These are phyloP conservation scores for Heliothis subflexa DNA, from an alignment of 1,140 invertebrate species.

Conservation along the genomic window DNA sequence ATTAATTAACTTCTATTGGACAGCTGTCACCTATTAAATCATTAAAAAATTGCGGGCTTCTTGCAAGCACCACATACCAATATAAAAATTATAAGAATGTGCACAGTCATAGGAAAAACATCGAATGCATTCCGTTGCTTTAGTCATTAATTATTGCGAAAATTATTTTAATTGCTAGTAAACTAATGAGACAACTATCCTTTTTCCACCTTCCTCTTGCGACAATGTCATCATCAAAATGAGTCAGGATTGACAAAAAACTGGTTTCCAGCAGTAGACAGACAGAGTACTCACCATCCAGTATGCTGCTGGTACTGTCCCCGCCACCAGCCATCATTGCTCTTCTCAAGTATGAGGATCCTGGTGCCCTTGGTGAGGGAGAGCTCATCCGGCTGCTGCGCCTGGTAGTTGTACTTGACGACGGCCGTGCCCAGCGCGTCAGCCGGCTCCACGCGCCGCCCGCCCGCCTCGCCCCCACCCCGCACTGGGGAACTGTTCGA, in stretches of 20 bases:
- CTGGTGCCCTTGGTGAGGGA: slow-evolving; percentile 96
- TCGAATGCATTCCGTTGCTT: no score
- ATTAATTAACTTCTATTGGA: not conserved
- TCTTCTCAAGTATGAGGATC: slow-evolving; percentile 98
- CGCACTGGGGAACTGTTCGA: slow-evolving; percentile 93
- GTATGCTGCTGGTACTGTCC: slow-evolving; percentile 93
- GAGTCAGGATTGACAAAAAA: not conserved
- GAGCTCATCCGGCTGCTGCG: slow-evolving; percentile 98
- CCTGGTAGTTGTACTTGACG: slow-evolving; percentile 99
- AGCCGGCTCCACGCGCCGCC: slow-evolving; percentile 91
- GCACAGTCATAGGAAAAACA: no score
- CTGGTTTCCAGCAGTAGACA: not conserved
- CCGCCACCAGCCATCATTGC: slow-evolving; percentile 99
- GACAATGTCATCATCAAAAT: no score
- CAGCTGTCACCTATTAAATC: not conserved
- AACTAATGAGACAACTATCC: no score
- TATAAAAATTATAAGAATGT: not conserved
- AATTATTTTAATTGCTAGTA: no score
- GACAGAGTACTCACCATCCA: slow-evolving; percentile 88
- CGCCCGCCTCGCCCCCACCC: slow-evolving; percentile 88
- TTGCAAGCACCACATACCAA: not conserved
- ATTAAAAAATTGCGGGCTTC: no score
- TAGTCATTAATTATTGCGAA: no score
- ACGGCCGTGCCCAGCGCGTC: slow-evolving; percentile 96
- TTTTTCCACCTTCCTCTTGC: no score